Base-by-base conservation (phyloP, 2,888 invertebrate species). In the Lycophotia porphyrea region DNA sequence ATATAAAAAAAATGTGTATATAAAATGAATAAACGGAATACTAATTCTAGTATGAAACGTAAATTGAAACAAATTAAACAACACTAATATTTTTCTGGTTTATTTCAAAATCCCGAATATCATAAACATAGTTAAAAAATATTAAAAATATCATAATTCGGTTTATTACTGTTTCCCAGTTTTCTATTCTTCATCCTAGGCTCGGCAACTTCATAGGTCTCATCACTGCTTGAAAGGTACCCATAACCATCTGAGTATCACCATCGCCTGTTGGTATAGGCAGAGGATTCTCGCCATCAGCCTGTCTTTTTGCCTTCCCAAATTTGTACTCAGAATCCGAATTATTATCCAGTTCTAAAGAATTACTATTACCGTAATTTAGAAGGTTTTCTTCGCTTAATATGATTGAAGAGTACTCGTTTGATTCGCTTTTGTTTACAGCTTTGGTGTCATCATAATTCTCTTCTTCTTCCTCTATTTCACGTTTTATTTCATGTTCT, bases 181-280 rank as follows among this genome's bases (percentile, higher is more conserved):
- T n/a, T 60, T 39, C 7, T 11, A 8, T 34, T 31, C 13, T 27
- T 82, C 31, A 83, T 4, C 86, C 81, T 34, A 86, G 44, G 52
- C 60, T 71, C 3, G 89, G 88, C 13, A 88, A 55, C 49, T 89
- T 87, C 86, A 91, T 85, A 13, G 92, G 92, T 44, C 90, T 89
- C 88, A 92, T 90, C 36, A 92, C 85, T 18, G 93, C 91, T 84
- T 93, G 93, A 73, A 93, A 93, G 0, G 91, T 92, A 0, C 93
- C 93, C 49, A 92, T 70, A 5, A 93, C 86, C 82, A 93, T 87
- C 55, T 92, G 91, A 8, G 89, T 88, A 4, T 87, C 87, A 15
- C 88, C 85, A 58, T 84, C 88, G n/a, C 75, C 83, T 39, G 47
- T 61, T 21, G 73, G 79, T 65, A 82, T 65, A 13, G 82, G 73